Base-by-base conservation (phyloP, 2,113 vertebrate species). In the Strix uralensis region DNA sequence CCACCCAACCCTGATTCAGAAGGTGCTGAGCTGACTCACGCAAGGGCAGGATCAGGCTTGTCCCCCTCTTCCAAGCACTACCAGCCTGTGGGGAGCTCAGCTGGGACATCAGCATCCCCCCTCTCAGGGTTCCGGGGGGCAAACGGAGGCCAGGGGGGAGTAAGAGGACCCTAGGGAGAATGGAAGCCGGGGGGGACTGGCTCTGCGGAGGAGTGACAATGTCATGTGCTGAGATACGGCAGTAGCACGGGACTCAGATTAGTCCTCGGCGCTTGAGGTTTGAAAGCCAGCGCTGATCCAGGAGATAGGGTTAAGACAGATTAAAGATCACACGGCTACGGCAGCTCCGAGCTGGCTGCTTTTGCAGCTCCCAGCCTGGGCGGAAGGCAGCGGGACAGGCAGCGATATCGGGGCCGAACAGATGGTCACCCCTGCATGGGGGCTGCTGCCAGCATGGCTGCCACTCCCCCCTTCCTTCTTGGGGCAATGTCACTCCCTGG, bases 311-410 rank as follows among this genome's bases (percentile, higher is more conserved):
- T 80, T 84, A 88, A 95, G 26, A 34, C 23, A 47, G 94, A 95
- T 97, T 96, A 94, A 73, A 82, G 65, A 95, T 91, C 87, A 78
- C 69, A 63, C 1, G 9, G 47, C 86, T 91, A 81, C n/a, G 42
- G 59, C 23, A 9, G 70, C 74, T 49, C 55, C 20, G 34, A 79
- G 61, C 59, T 25, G 27, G 66, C n/a, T 38, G 69, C 27, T 36
- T 11, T 20, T 11, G 36, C 30, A 9, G 40, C 78, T 30, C 63
- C 73, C 65, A 58, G 75, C 59, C 42, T 3, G 16, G 66, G 54
- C 30, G n/a, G 85, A 82, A 73, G 49, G 79, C 70, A 63, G 81
- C 49, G 81, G 62, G 66, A 8, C 32, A 17, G 85, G 73, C 94
- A 57, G 54, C 7, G 51, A 47, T 85, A 88, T 23, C 22, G 2